Percentiles rank a stretch among this genome's conserved stretches.
Conservation (phyloP, 2,797 vertebrate genomes). For the Pagetopsis macropterus region DNA sequence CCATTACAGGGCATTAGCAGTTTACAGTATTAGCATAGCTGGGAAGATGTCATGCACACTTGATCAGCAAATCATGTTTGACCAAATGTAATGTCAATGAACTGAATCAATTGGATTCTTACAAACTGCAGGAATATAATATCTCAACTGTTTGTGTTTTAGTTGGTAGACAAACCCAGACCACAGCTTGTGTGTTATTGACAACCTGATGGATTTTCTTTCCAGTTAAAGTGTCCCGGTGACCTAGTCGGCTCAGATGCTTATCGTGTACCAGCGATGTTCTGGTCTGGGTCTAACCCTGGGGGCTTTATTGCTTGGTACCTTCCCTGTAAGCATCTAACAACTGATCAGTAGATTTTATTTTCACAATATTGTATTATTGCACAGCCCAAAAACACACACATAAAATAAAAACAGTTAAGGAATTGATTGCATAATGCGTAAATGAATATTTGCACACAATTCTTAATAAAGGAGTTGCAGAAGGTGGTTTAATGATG, state of each 20-base stretch:
- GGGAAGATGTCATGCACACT: not conserved
- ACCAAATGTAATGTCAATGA: not conserved
- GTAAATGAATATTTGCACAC: not conserved
- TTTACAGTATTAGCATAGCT: not conserved
- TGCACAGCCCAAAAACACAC: not conserved
- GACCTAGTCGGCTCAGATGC: slow-evolving; percentile 74
- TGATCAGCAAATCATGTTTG: not conserved
- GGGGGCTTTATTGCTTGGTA: slow-evolving; percentile 56
- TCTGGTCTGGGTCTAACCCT: slow-evolving; percentile 55
- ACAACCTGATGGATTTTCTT: slow-evolving; percentile 60
- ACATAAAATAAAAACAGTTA: not conserved
- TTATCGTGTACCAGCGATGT: slow-evolving; percentile 64
- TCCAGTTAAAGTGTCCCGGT: slow-evolving; percentile 55
- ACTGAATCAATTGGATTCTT: not conserved
- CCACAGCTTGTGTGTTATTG: slow-evolving; percentile 26
- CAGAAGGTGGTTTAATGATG: not conserved
- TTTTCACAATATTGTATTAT: not conserved
- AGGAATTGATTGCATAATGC: not conserved
- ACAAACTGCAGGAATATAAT: slow-evolving; percentile 1
- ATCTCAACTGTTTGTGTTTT: slow-evolving; percentile 5
- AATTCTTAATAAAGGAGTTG: not conserved
- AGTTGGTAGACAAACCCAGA: not conserved
- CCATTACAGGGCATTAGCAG: not conserved
- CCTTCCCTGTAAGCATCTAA: slow-evolving; percentile 62
- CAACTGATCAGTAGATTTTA: slow-evolving; percentile 51